phyloP scores from a whole-genome alignment of 2,113 vertebrate genomes.

The Smithornis capensis region DNA sequence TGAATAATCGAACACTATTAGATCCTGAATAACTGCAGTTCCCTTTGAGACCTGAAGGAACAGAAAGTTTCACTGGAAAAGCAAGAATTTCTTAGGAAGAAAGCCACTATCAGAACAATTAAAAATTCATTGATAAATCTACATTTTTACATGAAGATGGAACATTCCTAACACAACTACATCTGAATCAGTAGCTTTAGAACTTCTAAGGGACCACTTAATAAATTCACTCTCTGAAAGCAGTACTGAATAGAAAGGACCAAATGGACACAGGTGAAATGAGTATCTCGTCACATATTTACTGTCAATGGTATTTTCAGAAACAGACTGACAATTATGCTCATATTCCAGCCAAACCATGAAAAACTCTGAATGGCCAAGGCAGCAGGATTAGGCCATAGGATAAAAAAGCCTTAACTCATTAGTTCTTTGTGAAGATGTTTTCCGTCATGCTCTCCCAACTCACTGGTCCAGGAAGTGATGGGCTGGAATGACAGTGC shows the following conservation, averaged over 20 bases:
- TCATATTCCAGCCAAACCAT: not conserved
- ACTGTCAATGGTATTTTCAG: not conserved
- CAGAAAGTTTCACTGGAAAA: not conserved
- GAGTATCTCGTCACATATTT: not conserved
- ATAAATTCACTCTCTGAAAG: not conserved
- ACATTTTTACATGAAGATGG: not conserved
- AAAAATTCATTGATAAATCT: not conserved
- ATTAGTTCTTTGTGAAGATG: not conserved
- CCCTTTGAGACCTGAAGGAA: not conserved
- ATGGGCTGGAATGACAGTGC: rapidly evolving
- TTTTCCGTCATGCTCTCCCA: not conserved
- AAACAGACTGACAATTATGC: not conserved
- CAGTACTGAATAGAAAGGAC: not conserved
- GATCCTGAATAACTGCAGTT: not conserved
- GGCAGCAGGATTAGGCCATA: not conserved
- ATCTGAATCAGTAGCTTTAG: not conserved
- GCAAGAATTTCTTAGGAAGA: not conserved
- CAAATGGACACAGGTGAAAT: not conserved
- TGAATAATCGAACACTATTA: not conserved
- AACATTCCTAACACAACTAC: not conserved
- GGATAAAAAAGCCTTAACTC: not conserved
- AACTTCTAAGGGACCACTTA: not conserved
- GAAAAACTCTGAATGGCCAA: not conserved
- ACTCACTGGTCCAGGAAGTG: not conserved
- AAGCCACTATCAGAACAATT: not conserved